These are phyloP conservation scores for Thelaira solivaga DNA, from an alignment of 2,888 invertebrate species.

Conservation along the genomic window DNA sequence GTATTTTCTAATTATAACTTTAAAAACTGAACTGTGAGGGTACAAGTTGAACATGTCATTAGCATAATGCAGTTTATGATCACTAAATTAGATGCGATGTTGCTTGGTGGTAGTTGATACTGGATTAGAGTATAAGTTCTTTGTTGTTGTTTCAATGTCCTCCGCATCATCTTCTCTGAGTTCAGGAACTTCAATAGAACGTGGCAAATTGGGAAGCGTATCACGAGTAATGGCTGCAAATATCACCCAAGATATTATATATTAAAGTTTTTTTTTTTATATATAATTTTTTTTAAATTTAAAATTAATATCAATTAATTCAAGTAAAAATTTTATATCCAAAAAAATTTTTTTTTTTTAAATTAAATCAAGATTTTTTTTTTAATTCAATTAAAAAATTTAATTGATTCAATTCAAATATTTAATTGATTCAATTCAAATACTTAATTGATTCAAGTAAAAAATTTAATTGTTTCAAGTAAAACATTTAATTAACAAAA, in stretches of 20 bases:
- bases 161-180: constrained; percentile 19
- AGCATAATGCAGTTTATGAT: not conserved
- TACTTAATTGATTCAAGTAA: no score
- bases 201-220: constrained; percentile 71
- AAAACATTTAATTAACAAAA: no score
- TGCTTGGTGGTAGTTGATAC: constrained; percentile 6
- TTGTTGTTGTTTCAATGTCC: constrained; percentile 1
- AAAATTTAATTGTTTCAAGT: no score
- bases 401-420: no score
- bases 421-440: no score
- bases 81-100: constrained; percentile 2
- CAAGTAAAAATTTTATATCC: no score
- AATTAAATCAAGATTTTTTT: no score
- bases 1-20: constrained; percentile 19
- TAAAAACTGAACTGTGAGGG: constrained; percentile 34
- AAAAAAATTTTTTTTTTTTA: no score
- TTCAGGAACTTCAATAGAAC: constrained; percentile 70
- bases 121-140: not conserved
- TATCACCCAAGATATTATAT: not conserved
- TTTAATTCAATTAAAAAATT: no score
- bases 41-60: not conserved
- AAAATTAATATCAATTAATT: no score
- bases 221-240: constrained; percentile 70
- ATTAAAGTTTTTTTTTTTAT: no score
- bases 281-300: no score